A percentile compares a stretch with the other conserved stretches of the same genome.
Conservation (phyloP, 2,113 vertebrate genomes). For the Macaca fascicularis region DNA sequence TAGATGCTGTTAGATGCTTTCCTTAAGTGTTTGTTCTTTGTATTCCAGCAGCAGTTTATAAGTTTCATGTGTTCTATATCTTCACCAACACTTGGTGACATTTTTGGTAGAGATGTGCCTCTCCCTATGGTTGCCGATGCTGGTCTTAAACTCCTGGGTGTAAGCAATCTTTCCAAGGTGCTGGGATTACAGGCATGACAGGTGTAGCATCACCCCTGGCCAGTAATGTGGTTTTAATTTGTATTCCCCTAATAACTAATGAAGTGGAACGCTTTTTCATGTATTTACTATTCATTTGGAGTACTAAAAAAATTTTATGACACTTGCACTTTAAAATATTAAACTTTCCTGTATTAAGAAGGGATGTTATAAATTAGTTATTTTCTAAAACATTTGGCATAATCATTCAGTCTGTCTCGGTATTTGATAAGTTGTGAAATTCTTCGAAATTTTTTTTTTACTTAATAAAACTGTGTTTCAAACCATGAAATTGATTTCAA, state of each 20-base stretch:
- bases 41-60: background rate
- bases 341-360: background rate
- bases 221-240: background rate
- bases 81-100: background rate
- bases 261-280: background rate
- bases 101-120: no score
- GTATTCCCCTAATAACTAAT: background rate
- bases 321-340: background rate
- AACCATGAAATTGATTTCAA: slow-evolving; percentile 9
- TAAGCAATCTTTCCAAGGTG: no score
- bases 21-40: background rate
- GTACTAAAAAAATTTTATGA: background rate
- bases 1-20: background rate
- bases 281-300: slow-evolving; percentile 2
- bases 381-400: slow-evolving; percentile 16
- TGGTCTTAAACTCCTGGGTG: no score
- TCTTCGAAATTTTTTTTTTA: slow-evolving; percentile 24
- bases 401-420: background rate
- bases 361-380: background rate
- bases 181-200: no score
- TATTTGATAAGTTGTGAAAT: slow-evolving; percentile 21
- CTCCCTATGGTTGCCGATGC: no score
- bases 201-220: no score
- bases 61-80: background rate
- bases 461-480: slow-evolving; percentile 25